A percentile compares a stretch with the other conserved stretches of the same genome.
Evolutionary conservation across 2,113 vertebrate species (phyloP).

Genomic region (Tyto alba): DNA sequence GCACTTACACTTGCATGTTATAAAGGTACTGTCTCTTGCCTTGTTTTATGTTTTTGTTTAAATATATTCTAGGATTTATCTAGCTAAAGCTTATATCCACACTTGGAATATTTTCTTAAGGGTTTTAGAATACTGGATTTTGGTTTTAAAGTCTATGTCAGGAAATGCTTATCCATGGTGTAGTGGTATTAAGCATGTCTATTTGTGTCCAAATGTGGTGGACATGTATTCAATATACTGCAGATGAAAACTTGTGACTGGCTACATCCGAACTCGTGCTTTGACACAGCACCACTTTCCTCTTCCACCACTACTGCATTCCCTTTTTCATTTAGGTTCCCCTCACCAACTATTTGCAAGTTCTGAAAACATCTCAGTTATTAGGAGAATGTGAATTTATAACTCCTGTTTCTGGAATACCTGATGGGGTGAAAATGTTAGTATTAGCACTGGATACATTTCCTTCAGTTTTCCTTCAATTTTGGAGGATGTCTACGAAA

Average conservation of each 20-base stretch:
- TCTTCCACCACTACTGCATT: background rate
- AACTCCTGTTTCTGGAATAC: background rate
- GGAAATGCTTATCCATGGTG: background rate
- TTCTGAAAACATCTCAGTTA: background rate
- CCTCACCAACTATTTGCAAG: background rate
- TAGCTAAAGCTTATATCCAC: background rate
- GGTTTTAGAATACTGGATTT: background rate
- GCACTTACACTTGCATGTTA: conserved; percentile 98
- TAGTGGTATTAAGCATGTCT: background rate
- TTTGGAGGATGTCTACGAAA: background rate
- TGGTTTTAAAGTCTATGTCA: background rate
- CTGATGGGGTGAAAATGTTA: background rate
- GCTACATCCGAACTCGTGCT: background rate
- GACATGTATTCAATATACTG: background rate
- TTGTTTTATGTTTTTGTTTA: background rate
- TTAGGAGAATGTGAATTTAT: background rate
- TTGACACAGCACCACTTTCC: background rate
- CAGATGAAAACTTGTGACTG: background rate
- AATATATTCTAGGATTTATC: background rate
- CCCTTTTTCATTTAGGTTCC: background rate
- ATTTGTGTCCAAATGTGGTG: background rate
- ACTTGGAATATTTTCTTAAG: background rate
- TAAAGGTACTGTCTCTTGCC: conserved; percentile 82
- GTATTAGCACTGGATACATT: background rate
- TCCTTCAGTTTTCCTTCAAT: background rate